Base-by-base conservation (phyloP, 2,797 vertebrate genomes). In the Myiothlypis coronata region DNA sequence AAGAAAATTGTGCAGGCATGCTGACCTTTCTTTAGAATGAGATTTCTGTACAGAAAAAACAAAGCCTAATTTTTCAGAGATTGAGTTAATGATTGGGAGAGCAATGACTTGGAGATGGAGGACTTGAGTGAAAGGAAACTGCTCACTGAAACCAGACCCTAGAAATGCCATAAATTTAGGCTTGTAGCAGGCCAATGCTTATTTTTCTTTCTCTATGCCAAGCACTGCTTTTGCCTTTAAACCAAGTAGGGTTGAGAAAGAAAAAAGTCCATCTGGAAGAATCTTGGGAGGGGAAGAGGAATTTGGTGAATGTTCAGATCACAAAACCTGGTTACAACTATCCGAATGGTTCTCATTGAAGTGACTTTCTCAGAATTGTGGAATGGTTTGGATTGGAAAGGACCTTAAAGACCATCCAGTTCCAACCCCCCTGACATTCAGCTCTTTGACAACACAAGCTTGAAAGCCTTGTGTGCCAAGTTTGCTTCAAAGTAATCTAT, bases 321-420 rank as follows among this genome's bases (percentile, higher is more conserved):
- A 94, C 94, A 96, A 96, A 97, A 68, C 47, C 84, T 85, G 89
- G 49, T 93, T 96, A 37, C 78, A 94, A 55, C 65, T 83, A n/a
- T 53, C 60, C 44, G 72, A 96, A 81, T 78, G 84, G 80, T 81
- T 92, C 82, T 95, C 28, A 24, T 27, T 47, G 67, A 88, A 95
- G 82, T 79, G 74, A 87, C 50, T 87, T 83, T 65, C 16, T 28
- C 9, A 28, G 59, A 15, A 12, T 8, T 8, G 24, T 46, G 52
- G 28, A 57, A 53, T 18, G 34, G 34, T 37, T 78, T 78, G 52
- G 35, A 8, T 28, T 65, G 59, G 52, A 53, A 90, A 32, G 34
- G 34, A 59, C 80, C 27, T 13, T 37, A 24, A 34, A 78, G 21
- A 35, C 41, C 46, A n/a, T 41, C 15, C 3, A 9, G 23, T n/a